phyloP scores from a whole-genome alignment of 1,140 invertebrate species.

The Bombyx mandarina region DNA sequence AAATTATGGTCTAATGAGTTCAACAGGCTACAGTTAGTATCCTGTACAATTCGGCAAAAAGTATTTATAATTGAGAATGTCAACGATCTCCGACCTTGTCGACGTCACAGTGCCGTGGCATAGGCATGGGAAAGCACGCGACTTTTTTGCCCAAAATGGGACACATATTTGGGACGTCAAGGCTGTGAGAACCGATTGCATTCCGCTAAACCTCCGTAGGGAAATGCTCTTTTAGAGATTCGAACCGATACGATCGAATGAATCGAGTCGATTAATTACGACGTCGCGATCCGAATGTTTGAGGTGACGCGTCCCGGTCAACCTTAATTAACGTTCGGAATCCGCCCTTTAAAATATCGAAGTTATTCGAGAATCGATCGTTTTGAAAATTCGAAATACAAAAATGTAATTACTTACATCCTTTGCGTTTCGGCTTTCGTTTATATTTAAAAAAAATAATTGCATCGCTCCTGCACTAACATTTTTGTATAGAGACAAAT shows the following conservation, averaged over 20 bases:
- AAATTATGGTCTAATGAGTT: no score
- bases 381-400: no score
- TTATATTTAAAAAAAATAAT: no score
- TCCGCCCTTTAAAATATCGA: no score
- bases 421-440: no score
- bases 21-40: no score
- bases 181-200: conserved; percentile 57
- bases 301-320: conserved; percentile 19
- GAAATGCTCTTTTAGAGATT: conserved; percentile 38
- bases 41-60: no score
- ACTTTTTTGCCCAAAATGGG: conserved; percentile 42
- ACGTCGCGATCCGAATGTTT: conserved; percentile 29
- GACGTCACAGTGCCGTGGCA: conserved; percentile 18
- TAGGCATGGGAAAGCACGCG: conserved; percentile 50
- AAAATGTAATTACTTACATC: no score
- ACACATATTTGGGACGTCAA: conserved; percentile 43
- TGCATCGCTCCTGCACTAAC: no score
- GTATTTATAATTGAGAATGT: no score
- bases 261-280: conserved; percentile 45
- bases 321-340: conserved; percentile 17
- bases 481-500: no score
- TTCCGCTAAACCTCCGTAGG: conserved; percentile 33
- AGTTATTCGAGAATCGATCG: no score
- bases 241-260: conserved; percentile 38
- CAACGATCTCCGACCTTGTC: conserved; percentile 7